Evolutionary conservation across 2,113 vertebrate genomes (phyloP).

Genomic region (Azemiops feae): DNA sequence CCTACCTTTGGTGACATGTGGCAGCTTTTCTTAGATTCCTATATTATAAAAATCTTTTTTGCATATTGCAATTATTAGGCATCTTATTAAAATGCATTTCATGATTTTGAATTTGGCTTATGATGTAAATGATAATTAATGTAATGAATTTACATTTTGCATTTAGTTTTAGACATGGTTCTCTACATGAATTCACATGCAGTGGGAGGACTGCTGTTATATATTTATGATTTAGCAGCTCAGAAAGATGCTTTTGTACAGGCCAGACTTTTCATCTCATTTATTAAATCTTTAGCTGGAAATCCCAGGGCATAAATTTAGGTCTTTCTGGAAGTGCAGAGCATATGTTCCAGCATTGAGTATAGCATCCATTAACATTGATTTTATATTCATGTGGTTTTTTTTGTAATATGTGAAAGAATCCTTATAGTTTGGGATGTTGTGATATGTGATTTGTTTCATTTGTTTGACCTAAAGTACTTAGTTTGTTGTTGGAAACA

Average conservation of each 20-base stretch:
- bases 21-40: not conserved
- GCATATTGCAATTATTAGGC: not conserved
- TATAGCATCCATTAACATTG: not conserved
- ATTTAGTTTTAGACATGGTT: not conserved
- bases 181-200: not conserved
- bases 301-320: not conserved
- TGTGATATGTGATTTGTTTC: not conserved
- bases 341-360: not conserved
- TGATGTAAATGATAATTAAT: not conserved
- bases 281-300: not conserved
- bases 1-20: not conserved
- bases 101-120: not conserved
- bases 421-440: not conserved
- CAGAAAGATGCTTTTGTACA: not conserved
- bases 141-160: not conserved
- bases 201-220: not conserved
- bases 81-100: not conserved
- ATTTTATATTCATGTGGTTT: not conserved
- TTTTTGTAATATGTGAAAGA: not conserved
- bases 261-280: not conserved
- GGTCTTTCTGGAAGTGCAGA: not conserved
- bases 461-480: not conserved
- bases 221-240: not conserved
- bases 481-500: not conserved
- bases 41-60: not conserved